phyloP scores from a whole-genome alignment of 1,140 invertebrate species.

The Bombus pyrosoma region DNA sequence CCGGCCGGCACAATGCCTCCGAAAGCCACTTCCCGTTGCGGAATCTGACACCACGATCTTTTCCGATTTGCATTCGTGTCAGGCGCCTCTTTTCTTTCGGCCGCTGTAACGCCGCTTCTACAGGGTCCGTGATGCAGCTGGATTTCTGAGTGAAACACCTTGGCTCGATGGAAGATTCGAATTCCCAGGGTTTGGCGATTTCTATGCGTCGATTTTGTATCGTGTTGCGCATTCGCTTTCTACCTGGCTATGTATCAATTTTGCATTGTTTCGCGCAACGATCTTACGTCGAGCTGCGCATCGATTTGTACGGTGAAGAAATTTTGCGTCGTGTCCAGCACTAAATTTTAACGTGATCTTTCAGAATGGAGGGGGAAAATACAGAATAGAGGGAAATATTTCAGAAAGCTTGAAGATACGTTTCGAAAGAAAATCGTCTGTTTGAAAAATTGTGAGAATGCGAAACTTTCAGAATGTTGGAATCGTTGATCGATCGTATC shows the following conservation, averaged over 20 bases:
- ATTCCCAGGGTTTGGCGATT: neutral
- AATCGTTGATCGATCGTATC: too few relatives aligned
- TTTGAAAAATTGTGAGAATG: neutral
- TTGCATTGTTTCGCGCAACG: neutral
- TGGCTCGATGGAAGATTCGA: neutral
- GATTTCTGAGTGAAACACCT: neutral
- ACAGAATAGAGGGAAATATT: too few relatives aligned
- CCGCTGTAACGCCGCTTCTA: too few relatives aligned
- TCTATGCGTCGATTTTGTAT: neutral
- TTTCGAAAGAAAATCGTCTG: too few relatives aligned
- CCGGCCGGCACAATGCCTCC: constrained; percentile 61
- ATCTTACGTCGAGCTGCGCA: neutral
- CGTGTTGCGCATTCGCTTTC: neutral
- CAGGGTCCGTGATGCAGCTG: too few relatives aligned
- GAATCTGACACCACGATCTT: constrained; percentile 46
- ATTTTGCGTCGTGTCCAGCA: too few relatives aligned
- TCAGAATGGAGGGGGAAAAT: too few relatives aligned
- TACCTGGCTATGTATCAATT: neutral
- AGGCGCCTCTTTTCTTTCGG: neutral
- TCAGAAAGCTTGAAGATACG: too few relatives aligned
- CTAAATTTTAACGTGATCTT: too few relatives aligned
- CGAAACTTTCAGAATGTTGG: too few relatives aligned
- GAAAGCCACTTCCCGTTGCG: constrained; percentile 41
- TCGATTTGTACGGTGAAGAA: neutral
- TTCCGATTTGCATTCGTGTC: constrained; percentile 40